phyloP scores from a whole-genome alignment of 2,888 invertebrate species.

The Poecilobothrus nobilitatus region DNA sequence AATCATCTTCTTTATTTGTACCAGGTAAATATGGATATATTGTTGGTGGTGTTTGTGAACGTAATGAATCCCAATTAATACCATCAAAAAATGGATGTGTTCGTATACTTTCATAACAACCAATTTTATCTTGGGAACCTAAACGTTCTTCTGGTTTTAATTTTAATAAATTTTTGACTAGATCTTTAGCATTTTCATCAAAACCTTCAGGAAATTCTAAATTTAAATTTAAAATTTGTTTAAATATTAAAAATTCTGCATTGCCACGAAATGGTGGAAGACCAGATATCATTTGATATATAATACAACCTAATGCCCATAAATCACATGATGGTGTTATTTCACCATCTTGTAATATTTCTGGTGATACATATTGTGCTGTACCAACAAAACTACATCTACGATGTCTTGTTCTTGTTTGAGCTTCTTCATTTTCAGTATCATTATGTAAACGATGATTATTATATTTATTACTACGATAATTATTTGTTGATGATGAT shows the following conservation, averaged over 20 bases:
- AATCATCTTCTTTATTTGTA: conserved; percentile 54
- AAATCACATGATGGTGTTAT: conserved; percentile 77
- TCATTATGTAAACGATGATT: conserved; percentile 11
- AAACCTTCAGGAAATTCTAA: conserved; percentile 92
- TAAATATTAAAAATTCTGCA: conserved; percentile 92
- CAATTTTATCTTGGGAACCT: conserved; percentile 66
- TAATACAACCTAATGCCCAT: conserved; percentile 95
- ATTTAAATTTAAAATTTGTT: conserved; percentile 84
- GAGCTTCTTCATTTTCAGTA: conserved; percentile 16
- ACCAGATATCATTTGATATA: conserved; percentile 95
- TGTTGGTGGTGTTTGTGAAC: conserved; percentile 68
- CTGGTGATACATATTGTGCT: conserved; percentile 97
- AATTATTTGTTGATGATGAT: not conserved
- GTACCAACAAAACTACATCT: conserved; percentile 93
- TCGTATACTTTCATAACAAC: conserved; percentile 72
- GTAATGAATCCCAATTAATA: conserved; percentile 73
- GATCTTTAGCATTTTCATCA: conserved; percentile 72
- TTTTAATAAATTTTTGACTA: conserved; percentile 78
- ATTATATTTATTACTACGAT: not conserved
- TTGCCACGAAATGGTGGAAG: conserved; percentile 84
- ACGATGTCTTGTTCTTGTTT: conserved; percentile 44
- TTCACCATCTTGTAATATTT: conserved; percentile 74
- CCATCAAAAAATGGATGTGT: conserved; percentile 78
- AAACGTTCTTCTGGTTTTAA: conserved; percentile 71
- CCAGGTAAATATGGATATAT: conserved; percentile 76